These are phyloP conservation scores for Herpetotheres cachinnans DNA, from an alignment of 2,113 vertebrate genomes.

Conservation along the genomic window DNA sequence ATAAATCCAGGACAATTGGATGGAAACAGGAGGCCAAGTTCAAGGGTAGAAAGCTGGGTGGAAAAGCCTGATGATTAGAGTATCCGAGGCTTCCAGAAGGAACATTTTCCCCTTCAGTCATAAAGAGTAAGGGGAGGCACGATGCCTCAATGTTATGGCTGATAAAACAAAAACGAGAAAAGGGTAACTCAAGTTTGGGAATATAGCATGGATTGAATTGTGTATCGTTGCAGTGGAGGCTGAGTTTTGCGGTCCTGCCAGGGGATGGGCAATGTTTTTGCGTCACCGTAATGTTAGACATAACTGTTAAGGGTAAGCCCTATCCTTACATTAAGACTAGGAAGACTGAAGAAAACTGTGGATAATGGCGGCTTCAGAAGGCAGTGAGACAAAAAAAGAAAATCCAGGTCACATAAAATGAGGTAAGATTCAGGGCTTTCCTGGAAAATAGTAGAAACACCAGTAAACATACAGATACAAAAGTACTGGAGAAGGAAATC, in stretches of 20 bases:
- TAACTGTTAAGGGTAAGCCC: neutral
- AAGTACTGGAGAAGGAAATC: neutral
- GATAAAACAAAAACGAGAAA: neutral
- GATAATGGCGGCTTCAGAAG: neutral
- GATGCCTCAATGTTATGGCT: neutral
- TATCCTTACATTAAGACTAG: neutral
- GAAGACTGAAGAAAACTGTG: neutral
- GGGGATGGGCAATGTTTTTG: neutral
- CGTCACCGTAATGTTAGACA: neutral
- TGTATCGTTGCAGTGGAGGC: neutral
- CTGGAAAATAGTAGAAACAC: neutral
- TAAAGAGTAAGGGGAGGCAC: neutral
- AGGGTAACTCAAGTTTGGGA: neutral
- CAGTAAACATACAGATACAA: neutral
- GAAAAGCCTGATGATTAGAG: neutral
- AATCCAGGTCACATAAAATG: neutral
- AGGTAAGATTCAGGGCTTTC: neutral
- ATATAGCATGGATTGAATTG: neutral
- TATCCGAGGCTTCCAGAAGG: neutral
- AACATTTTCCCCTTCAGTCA: neutral
- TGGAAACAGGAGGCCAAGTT: neutral
- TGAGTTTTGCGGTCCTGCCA: neutral
- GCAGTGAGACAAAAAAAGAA: neutral
- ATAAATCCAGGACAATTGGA: constrained; percentile 22
- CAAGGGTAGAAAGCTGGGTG: neutral